phyloP scores from a whole-genome alignment of 92 coral and sea anemone species.

The Palythoa caribaeorum region DNA sequence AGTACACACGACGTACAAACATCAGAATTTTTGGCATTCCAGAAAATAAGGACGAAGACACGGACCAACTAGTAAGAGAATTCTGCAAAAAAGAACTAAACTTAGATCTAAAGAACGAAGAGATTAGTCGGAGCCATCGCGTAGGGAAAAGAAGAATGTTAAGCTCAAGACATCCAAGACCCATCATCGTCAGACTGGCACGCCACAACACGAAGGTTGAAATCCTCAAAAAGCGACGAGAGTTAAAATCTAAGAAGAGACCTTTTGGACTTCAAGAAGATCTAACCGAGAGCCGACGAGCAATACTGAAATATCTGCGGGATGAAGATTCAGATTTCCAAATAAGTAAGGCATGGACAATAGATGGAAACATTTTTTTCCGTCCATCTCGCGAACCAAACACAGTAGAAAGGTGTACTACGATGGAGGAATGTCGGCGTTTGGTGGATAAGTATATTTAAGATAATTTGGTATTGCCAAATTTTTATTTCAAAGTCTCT shows the following conservation, averaged over 20 bases:
- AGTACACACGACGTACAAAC: background rate
- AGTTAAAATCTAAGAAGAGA: background rate
- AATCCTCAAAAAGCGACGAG: background rate
- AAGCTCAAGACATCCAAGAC: background rate
- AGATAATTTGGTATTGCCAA: too few relatives aligned
- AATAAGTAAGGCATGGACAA: too few relatives aligned
- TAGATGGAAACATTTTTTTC: too few relatives aligned
- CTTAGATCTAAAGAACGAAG: background rate
- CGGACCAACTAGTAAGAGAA: background rate
- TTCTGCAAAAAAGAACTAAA: background rate
- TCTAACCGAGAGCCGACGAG: too few relatives aligned
- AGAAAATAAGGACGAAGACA: background rate
- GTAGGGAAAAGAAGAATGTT: background rate
- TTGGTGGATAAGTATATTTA: too few relatives aligned
- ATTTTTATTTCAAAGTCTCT: background rate
- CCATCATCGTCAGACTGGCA: background rate
- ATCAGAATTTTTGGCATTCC: too few relatives aligned
- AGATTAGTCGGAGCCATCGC: constrained; percentile 8
- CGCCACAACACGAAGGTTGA: background rate
- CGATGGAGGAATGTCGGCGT: too few relatives aligned
- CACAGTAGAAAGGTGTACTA: too few relatives aligned
- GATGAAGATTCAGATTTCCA: too few relatives aligned
- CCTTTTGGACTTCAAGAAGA: background rate
- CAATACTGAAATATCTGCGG: too few relatives aligned
- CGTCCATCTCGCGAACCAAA: too few relatives aligned